Conservation (phyloP, 2,888 invertebrate genomes). For the Thereva nobilitata region DNA sequence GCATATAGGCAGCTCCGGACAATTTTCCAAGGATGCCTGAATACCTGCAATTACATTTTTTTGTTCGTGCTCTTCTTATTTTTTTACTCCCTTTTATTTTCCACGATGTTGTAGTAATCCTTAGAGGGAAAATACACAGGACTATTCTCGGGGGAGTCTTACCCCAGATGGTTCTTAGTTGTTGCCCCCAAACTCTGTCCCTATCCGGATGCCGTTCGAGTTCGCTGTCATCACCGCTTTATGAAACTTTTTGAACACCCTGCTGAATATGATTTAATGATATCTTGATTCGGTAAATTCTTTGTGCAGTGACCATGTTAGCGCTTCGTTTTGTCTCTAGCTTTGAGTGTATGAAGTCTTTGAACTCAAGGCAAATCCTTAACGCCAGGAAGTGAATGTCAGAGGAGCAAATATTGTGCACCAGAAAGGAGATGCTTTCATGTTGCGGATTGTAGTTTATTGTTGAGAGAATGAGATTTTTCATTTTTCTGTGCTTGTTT, state of each 20-base stretch:
- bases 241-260: constrained; percentile 4
- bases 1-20: neutral
- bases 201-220: neutral
- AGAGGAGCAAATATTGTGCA: too few relatives aligned
- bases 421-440: too few relatives aligned
- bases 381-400: too few relatives aligned
- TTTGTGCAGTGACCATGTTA: too few relatives aligned
- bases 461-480: too few relatives aligned
- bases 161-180: constrained; percentile 11
- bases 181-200: constrained; percentile 6
- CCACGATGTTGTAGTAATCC: neutral
- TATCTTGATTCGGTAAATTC: constrained; percentile 10
- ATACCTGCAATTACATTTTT: constrained; percentile 19
- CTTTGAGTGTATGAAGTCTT: too few relatives aligned
- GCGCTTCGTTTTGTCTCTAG: too few relatives aligned
- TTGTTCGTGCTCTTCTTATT: too few relatives aligned
- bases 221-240: constrained; percentile 11
- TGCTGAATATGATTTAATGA: neutral
- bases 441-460: too few relatives aligned
- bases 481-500: too few relatives aligned
- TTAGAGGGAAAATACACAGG: constrained; percentile 1
- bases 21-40: constrained; percentile 13
- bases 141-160: constrained; percentile 6
- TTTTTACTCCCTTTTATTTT: constrained; percentile 14
- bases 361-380: too few relatives aligned